A percentile compares a stretch with the other conserved stretches of the same genome.
Conservation (phyloP, 2,113 vertebrate species). For the Lethenteron reissneri region DNA sequence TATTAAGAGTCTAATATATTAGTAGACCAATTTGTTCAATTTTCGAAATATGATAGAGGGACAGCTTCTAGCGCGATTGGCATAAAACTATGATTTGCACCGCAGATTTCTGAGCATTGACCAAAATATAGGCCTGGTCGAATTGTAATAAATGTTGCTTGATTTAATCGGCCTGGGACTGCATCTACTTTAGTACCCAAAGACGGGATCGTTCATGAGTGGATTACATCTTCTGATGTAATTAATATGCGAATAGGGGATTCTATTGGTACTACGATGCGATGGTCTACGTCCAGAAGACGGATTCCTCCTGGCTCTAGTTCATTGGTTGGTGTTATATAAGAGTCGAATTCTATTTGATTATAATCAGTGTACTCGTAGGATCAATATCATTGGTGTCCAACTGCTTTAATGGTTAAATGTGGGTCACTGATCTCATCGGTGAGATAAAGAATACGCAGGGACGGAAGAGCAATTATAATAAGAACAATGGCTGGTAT, state of each 20-base stretch:
- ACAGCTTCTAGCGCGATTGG: slow-evolving; percentile 15
- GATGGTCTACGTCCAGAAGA: slow-evolving; percentile 14
- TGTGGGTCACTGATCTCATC: slow-evolving; percentile 15
- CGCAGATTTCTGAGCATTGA: slow-evolving; percentile 17
- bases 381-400: slow-evolving; percentile 17
- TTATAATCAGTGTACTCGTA: slow-evolving; percentile 15
- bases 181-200: slow-evolving; percentile 15
- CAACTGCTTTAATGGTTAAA: slow-evolving; percentile 14
- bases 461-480: slow-evolving; percentile 12
- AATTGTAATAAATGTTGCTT: slow-evolving; percentile 12
- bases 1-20: slow-evolving; percentile 7
- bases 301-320: slow-evolving; percentile 11
- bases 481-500: slow-evolving; percentile 10
- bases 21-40: slow-evolving; percentile 10
- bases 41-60: slow-evolving; percentile 12
- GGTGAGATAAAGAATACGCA: slow-evolving; percentile 14
- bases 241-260: slow-evolving; percentile 12
- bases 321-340: slow-evolving; percentile 15
- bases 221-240: slow-evolving; percentile 14
- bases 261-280: slow-evolving; percentile 13
- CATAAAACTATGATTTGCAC: slow-evolving; percentile 16
- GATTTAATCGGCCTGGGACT: slow-evolving; percentile 14
- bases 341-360: slow-evolving; percentile 13
- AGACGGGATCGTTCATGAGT: slow-evolving; percentile 12
- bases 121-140: slow-evolving; percentile 12